A percentile compares a stretch with the other conserved stretches of the same genome.
These are phyloP conservation scores for Pycnonotus jocosus DNA, from an alignment of 2,113 vertebrate genomes.

Conservation along the genomic window DNA sequence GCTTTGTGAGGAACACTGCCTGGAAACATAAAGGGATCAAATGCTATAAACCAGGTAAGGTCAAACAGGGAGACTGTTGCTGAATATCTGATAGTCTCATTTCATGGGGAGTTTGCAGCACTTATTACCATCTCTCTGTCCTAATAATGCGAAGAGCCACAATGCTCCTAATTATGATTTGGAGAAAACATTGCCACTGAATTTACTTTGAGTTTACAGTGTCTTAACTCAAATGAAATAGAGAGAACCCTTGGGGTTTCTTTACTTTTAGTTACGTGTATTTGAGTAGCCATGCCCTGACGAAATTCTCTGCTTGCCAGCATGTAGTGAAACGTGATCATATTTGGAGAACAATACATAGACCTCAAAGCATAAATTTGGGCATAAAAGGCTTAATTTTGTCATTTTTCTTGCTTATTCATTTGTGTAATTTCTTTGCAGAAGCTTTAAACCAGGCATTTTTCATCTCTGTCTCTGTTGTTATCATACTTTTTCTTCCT, in stretches of 20 bases:
- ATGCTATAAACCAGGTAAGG: not conserved
- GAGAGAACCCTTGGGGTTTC: not conserved
- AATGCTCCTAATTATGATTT: not conserved
- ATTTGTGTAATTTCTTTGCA: not conserved
- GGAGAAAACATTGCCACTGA: not conserved
- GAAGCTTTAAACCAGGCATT: not conserved
- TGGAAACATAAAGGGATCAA: not conserved
- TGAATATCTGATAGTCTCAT: not conserved
- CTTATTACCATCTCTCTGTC: not conserved
- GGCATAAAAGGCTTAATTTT: not conserved
- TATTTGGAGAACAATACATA: not conserved
- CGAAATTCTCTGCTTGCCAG: not conserved
- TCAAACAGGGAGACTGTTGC: accelerated
- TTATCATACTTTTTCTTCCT: not conserved
- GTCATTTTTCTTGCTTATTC: not conserved
- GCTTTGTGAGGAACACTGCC: not conserved
- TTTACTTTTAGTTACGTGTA: not conserved
- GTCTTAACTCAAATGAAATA: not conserved
- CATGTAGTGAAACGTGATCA: not conserved
- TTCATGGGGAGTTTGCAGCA: not conserved
- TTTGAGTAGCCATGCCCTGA: not conserved
- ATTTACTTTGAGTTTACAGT: not conserved
- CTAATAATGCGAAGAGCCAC: not conserved
- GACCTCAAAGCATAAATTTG: not conserved
- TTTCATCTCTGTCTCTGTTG: not conserved